Evolutionary conservation across 2,888 invertebrate genomes (phyloP).

Genomic region (Drosophila kambysellisi): DNA sequence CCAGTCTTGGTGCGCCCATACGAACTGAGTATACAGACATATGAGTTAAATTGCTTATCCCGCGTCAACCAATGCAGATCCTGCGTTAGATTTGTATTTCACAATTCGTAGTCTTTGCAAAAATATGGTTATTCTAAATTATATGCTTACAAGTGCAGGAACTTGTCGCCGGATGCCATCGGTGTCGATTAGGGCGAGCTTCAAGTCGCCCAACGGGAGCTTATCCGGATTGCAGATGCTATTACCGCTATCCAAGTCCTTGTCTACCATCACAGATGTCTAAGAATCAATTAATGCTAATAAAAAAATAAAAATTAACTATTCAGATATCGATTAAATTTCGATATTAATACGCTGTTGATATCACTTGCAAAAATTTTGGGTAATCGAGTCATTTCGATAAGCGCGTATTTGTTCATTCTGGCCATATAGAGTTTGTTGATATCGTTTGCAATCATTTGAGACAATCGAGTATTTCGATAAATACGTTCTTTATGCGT

Average conservation of each 20-base stretch:
- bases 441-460: neutral
- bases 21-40: constrained; percentile 73
- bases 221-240: constrained; percentile 55
- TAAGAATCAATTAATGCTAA: neutral
- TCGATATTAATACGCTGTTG: neutral
- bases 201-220: constrained; percentile 54
- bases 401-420: neutral
- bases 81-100: constrained; percentile 42
- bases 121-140: neutral
- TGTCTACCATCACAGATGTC: constrained; percentile 29
- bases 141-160: constrained; percentile 88
- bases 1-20: constrained; percentile 86
- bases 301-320: neutral
- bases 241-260: constrained; percentile 32
- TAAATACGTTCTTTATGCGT: neutral
- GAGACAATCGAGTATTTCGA: neutral
- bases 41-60: constrained; percentile 66
- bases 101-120: neutral
- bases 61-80: constrained; percentile 72
- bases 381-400: neutral
- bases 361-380: neutral
- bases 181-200: constrained; percentile 72
- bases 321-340: neutral
- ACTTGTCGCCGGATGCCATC: constrained; percentile 87
- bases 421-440: neutral